Base-by-base conservation (phyloP, 1,140 invertebrate species). In the Chionoecetes opilio region DNA sequence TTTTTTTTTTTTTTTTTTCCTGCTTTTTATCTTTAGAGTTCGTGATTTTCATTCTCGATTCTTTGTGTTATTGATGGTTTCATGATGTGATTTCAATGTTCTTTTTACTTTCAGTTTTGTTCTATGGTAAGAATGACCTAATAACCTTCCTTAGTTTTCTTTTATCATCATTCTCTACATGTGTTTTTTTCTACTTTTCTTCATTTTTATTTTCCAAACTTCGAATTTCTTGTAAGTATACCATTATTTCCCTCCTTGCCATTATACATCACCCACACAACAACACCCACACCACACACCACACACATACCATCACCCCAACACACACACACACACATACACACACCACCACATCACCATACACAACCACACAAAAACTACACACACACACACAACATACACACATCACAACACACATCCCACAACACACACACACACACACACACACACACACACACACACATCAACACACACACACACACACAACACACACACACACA, bases 361-460 rank as follows among this genome's bases (percentile, higher is more conserved):
- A 87, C 85, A 87, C 85, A 87, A 29, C 32, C 85, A 87, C 85
- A 87, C 85, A 87, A 29, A 87, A 29, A 87, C 85, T n/a, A n/a
- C n/a, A n/a, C n/a, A n/a, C n/a, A n/a, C n/a, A n/a, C n/a, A n/a
- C n/a, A n/a, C n/a, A n/a, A n/a, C n/a, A n/a, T n/a, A n/a, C n/a
- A n/a, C n/a, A n/a, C n/a, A n/a, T n/a, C n/a, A n/a, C n/a, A n/a
- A n/a, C n/a, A n/a, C n/a, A n/a, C n/a, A n/a, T n/a, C n/a, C n/a
- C n/a, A n/a, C n/a, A n/a, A n/a, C n/a, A n/a, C n/a, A n/a, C n/a
- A 87, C 85, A 87, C 85, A 87, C 85, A 87, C 85, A 87, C 85
- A 87, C 85, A 87, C 85, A 87, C 85, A 87, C 85, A 87, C 85
- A 87, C 85, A 82, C 38, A 6, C 14, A 34, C 84, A 87, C 85